phyloP scores from a whole-genome alignment of 2,888 invertebrate genomes.

The Rhagonycha fulva region DNA sequence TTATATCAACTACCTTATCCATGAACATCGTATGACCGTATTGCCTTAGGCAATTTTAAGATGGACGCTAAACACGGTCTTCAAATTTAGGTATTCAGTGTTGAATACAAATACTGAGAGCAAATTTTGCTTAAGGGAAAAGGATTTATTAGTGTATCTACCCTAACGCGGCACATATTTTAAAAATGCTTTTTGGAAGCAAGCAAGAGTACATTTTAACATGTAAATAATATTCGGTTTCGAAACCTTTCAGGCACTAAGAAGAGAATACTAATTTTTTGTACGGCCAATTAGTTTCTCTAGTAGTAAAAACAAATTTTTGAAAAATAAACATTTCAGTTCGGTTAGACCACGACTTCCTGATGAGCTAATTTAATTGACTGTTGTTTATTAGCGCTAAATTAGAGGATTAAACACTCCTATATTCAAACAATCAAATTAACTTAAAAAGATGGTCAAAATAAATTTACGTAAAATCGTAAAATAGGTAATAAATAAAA shows the following conservation, averaged over 20 bases:
- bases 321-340: neutral
- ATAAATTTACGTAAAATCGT: conserved; percentile 25
- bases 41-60: conserved; percentile 37
- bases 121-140: conserved; percentile 34
- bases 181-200: conserved; percentile 24
- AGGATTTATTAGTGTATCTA: conserved; percentile 34
- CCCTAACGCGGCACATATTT: conserved; percentile 28
- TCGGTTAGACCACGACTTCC: neutral
- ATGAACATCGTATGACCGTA: conserved; percentile 35
- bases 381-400: neutral
- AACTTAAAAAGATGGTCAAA: conserved; percentile 20
- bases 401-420: conserved; percentile 19
- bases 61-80: conserved; percentile 39
- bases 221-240: conserved; percentile 20
- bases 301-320: neutral
- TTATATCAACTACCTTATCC: conserved; percentile 37
- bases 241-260: conserved; percentile 20
- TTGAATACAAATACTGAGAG: conserved; percentile 39
- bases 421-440: conserved; percentile 27
- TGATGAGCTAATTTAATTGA: neutral
- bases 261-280: conserved; percentile 20
- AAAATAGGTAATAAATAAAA: conserved; percentile 25
- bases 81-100: conserved; percentile 39
- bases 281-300: neutral
- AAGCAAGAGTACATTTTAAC: conserved; percentile 23